Base-by-base conservation (phyloP, 2,113 vertebrate genomes). In the Genyomyrus donnyi region DNA sequence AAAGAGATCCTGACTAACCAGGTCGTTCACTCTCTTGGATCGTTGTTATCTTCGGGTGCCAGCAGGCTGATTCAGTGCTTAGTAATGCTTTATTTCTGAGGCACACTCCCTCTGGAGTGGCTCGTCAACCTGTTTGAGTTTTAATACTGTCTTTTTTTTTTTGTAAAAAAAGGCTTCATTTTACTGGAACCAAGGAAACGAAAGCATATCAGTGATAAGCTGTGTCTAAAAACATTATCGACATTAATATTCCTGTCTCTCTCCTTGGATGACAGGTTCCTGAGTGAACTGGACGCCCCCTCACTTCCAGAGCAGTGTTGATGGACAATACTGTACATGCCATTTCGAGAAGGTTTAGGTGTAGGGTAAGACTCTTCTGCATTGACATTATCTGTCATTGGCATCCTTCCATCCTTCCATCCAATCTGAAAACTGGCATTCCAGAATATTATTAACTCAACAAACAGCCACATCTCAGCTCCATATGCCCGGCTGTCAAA, bases 91-190 rank as follows among this genome's bases (percentile, higher is more conserved):
- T 77, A 13, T 39, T 39, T 17, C 27, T 15, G 35, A 5, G 31
- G 74, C 2, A 0, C 15, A 39, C 35, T 70, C 74, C 15, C 15
- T 89, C 94, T 99, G 97, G 97, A 99, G 97, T 98, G 97, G 95
- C 98, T 97, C 96, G 97, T 97, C 97, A 98, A 99, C 87, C 74
- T 4, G 74, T 80, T 19, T 56, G 11, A 88, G 13, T 62, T 62
- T 62, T 62, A n/a, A 62, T n/a, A n/a, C 24, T 4, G 46, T 80
- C 88, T 88, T 92, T 62, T 94, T 95, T 31, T 35, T 96, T 95
- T 94, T n/a, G 11, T 15, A 42, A 42, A 42, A n/a, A 11, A 85
- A 9, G 7, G 83, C n/a, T 49, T n/a, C 2, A 13, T 70, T 70
- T 31, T 70, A 31, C 62, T 31, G 62, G 62, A 70, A 31, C 62